phyloP scores from a whole-genome alignment of 2,113 vertebrate species.

The Zosterops borbonicus region DNA sequence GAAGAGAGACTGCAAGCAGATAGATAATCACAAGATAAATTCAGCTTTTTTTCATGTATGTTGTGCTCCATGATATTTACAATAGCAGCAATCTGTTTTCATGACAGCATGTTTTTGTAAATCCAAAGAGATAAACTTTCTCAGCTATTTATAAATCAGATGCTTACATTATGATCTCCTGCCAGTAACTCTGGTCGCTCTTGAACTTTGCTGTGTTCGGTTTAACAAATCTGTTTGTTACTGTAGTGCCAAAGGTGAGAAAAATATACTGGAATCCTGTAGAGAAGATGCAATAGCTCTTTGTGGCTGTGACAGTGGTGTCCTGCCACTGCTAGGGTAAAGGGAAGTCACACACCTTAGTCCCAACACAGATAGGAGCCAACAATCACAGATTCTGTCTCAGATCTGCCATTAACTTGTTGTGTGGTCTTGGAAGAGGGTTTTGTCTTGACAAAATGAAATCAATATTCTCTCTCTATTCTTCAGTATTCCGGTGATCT shows the following conservation, averaged over 20 bases:
- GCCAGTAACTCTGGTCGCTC: not conserved
- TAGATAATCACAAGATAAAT: constrained; percentile 11
- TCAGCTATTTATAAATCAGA: constrained; percentile 66
- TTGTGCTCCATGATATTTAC: constrained; percentile 30
- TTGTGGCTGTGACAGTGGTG: not conserved
- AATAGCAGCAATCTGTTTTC: constrained; percentile 46
- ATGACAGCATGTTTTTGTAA: constrained; percentile 59
- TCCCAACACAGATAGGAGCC: not conserved
- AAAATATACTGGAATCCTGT: constrained; percentile 25
- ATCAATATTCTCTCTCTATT: not conserved
- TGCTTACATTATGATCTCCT: constrained; percentile 46
- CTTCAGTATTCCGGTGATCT: not conserved
- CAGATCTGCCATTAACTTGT: not conserved
- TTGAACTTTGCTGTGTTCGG: constrained; percentile 27
- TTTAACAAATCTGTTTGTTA: constrained; percentile 36
- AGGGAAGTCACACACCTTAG: constrained; percentile 15
- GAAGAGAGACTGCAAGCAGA: not conserved
- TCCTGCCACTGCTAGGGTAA: not conserved
- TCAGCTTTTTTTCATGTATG: not conserved
- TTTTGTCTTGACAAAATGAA: not conserved
- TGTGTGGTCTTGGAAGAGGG: constrained; percentile 25
- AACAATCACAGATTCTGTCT: not conserved
- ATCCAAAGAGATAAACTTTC: constrained; percentile 61
- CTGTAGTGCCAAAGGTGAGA: constrained; percentile 49
- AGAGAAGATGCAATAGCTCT: constrained; percentile 16